These are phyloP conservation scores for Galleria mellonella DNA, from an alignment of 1,140 invertebrate genomes.

Conservation along the genomic window DNA sequence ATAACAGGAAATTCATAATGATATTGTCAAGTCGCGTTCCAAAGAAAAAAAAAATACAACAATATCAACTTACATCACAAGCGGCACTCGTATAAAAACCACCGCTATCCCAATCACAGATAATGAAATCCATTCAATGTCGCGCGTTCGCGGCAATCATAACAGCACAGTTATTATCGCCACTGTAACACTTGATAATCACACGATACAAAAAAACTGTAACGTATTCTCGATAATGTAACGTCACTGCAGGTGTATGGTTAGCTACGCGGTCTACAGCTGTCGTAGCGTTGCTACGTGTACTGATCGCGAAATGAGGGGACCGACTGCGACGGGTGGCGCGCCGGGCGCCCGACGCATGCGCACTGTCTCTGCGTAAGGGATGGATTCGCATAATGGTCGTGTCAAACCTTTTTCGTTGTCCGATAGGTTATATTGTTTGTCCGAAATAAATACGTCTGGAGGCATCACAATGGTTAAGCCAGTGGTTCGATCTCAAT, in stretches of 20 bases:
- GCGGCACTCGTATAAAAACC: conserved; percentile 2
- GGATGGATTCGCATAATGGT: conserved; percentile 56
- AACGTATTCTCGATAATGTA: background rate
- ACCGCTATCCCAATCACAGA: conserved; percentile 8
- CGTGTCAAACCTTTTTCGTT: conserved; percentile 49
- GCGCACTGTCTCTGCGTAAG: conserved; percentile 37
- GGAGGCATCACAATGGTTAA: background rate
- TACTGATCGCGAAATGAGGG: conserved; percentile 1
- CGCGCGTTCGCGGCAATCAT: conserved; percentile 10
- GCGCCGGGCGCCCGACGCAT: conserved; percentile 35
- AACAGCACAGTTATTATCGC: conserved; percentile 2
- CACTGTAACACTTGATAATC: conserved; percentile 9
- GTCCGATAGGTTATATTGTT: conserved; percentile 30
- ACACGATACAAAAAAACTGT: conserved; percentile 10
- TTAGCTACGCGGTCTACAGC: conserved; percentile 33
- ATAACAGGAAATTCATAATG: too few relatives aligned
- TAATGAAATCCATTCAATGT: conserved; percentile 16
- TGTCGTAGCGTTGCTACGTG: conserved; percentile 24
- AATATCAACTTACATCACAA: conserved; percentile 25
- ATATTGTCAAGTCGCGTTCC: too few relatives aligned
- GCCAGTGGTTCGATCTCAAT: too few relatives aligned
- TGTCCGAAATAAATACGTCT: conserved; percentile 2
- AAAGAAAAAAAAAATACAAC: background rate
- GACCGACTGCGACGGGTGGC: conserved; percentile 48
- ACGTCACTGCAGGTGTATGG: conserved; percentile 28